phyloP scores from a whole-genome alignment of 1,140 invertebrate genomes.

The Agraylea sexmaculata region DNA sequence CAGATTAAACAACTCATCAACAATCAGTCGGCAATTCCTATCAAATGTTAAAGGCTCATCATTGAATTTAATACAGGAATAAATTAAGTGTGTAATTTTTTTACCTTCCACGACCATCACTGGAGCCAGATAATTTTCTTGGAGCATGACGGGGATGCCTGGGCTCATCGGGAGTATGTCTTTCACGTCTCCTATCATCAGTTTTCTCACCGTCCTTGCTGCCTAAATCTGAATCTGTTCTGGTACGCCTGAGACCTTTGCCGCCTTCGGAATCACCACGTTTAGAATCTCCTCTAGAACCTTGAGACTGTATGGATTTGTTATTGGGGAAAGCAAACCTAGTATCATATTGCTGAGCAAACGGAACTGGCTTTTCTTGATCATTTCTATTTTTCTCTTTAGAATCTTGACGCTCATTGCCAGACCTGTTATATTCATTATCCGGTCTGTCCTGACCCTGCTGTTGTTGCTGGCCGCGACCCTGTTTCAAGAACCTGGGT shows the following conservation, averaged over 20 bases:
- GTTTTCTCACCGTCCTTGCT: constrained; percentile 21
- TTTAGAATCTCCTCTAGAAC: constrained; percentile 13
- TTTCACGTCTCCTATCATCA: constrained; percentile 21
- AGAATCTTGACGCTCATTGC: constrained; percentile 20
- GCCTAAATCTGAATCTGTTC: constrained; percentile 19
- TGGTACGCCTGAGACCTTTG: constrained; percentile 10
- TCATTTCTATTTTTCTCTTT: constrained; percentile 13
- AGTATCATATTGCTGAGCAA: constrained; percentile 39
- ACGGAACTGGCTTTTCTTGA: constrained; percentile 24
- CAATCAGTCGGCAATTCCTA: neutral
- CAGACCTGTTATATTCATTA: constrained; percentile 10
- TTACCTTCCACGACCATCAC: constrained; percentile 15
- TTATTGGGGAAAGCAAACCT: constrained; percentile 20
- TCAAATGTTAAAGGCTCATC: constrained; percentile 1
- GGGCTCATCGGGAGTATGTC: constrained; percentile 19
- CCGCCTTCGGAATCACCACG: constrained; percentile 12
- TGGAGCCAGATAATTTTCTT: constrained; percentile 19
- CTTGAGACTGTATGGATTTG: constrained; percentile 11
- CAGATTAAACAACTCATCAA: neutral
- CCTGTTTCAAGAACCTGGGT: constrained; percentile 68
- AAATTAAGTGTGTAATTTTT: neutral
- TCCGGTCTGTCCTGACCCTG: constrained; percentile 19
- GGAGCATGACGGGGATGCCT: constrained; percentile 13
- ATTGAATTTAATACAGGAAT: constrained; percentile 6
- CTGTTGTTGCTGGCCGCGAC: constrained; percentile 34